Evolutionary conservation across 2,113 vertebrate genomes (phyloP).

Genomic region (Saccopteryx bilineata): DNA sequence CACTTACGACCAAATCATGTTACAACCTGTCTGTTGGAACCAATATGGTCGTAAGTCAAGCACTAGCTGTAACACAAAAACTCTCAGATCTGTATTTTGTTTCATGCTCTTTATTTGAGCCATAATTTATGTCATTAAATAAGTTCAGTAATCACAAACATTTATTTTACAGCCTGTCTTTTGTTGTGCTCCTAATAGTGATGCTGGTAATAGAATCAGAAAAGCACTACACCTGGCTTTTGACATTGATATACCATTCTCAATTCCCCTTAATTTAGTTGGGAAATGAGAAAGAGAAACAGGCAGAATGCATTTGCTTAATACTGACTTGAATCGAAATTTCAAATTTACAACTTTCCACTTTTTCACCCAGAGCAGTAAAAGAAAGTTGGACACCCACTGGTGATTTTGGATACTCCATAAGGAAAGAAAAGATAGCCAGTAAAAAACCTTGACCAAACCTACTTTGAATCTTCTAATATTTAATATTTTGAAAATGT

Average conservation of each 20-base stretch:
- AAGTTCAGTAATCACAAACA: neutral
- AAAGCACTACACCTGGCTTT: neutral
- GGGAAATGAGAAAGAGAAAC: neutral
- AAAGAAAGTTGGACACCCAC: neutral
- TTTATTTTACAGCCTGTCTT: neutral
- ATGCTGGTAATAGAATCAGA: neutral
- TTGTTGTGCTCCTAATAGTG: neutral
- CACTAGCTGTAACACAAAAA: no score
- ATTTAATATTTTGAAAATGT: neutral
- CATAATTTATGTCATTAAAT: constrained; percentile 7
- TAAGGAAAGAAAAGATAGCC: neutral
- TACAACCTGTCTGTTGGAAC: no score
- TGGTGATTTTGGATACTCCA: neutral
- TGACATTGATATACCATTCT: neutral
- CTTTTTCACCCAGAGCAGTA: neutral
- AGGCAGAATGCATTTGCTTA: neutral
- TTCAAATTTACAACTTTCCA: neutral
- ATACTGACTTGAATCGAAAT: neutral
- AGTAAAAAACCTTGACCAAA: neutral
- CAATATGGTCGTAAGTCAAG: no score
- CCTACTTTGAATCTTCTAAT: neutral
- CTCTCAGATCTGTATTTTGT: neutral
- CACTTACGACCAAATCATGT: no score
- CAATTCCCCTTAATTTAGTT: neutral
- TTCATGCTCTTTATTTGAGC: neutral